phyloP scores from a whole-genome alignment of 2,888 invertebrate species.

The Strigamia maritima region DNA sequence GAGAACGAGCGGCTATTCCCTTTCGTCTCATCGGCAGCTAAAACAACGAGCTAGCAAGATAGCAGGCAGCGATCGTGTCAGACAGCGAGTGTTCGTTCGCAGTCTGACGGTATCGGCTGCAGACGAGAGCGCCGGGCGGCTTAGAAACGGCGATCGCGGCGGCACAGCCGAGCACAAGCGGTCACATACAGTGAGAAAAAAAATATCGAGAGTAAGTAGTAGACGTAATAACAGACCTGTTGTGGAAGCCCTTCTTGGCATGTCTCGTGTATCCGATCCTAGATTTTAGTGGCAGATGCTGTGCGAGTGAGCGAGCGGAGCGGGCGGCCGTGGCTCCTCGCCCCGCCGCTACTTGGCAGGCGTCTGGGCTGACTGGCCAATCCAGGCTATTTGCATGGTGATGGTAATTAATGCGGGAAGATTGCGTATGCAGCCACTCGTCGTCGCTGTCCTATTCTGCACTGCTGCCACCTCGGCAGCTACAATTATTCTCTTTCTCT shows the following conservation, averaged over 20 bases:
- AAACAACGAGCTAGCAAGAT: not conserved
- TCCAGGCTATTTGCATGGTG: constrained; percentile 40
- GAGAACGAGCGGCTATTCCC: constrained; percentile 1
- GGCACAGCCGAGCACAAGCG: not conserved
- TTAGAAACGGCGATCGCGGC: not conserved
- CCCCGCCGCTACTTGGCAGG: constrained; percentile 34
- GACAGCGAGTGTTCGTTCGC: not conserved
- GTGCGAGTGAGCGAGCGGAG: constrained; percentile 12
- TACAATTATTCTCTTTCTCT: constrained; percentile 22
- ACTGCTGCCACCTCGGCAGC: constrained; percentile 25
- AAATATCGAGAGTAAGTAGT: not conserved
- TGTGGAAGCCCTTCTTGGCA: constrained; percentile 36
- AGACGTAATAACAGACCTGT: constrained; percentile 36
- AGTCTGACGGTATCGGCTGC: too few relatives aligned
- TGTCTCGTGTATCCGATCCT: constrained; percentile 35
- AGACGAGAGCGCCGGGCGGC: not conserved
- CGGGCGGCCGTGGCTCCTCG: constrained; percentile 18
- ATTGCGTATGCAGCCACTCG: constrained; percentile 36
- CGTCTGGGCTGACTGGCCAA: constrained; percentile 36
- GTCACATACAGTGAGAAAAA: constrained; percentile 6
- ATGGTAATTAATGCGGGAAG: constrained; percentile 38
- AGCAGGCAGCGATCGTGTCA: not conserved
- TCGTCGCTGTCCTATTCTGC: constrained; percentile 9
- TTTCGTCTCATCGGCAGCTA: not conserved
- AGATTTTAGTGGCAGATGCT: constrained; percentile 13